These are phyloP conservation scores for Pyrrhia umbra DNA, from an alignment of 2,888 invertebrate genomes.

Conservation along the genomic window DNA sequence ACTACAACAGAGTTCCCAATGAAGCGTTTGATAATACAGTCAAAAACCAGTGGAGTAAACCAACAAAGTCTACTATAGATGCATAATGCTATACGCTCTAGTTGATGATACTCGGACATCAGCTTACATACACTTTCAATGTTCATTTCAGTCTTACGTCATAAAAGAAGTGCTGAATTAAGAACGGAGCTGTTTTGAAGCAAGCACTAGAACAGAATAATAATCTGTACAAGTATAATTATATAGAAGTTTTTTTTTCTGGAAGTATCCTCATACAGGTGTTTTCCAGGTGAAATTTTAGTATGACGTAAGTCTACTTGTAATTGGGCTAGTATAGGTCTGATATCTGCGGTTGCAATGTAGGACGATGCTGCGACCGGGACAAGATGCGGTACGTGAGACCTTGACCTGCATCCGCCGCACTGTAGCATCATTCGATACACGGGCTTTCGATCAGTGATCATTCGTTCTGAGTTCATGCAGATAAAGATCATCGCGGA, in stretches of 20 bases:
- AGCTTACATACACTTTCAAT: not conserved
- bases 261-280: no score
- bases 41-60: not conserved
- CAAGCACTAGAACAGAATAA: not conserved
- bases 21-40: not conserved
- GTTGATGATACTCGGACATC: not conserved
- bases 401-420: constrained; percentile 40
- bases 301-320: no score
- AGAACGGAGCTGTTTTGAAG: not conserved
- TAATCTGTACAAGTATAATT: not conserved
- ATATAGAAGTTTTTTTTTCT: no score
- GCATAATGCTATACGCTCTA: not conserved
- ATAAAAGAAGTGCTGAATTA: not conserved
- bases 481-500: not conserved
- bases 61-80: not conserved
- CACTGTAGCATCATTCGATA: constrained; percentile 2
- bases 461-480: not conserved
- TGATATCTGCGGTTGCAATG: constrained; percentile 14
- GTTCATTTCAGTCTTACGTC: not conserved
- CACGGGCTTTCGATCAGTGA: not conserved
- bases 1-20: no score
- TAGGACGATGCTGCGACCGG: constrained; percentile 26
- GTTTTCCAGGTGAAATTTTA: no score
- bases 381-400: constrained; percentile 20
- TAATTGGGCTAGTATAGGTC: not conserved